Evolutionary conservation across 2,888 invertebrate species (phyloP), one percentile per base, ranked within the genome.

Genomic region (Limenitis camilla): DNA sequence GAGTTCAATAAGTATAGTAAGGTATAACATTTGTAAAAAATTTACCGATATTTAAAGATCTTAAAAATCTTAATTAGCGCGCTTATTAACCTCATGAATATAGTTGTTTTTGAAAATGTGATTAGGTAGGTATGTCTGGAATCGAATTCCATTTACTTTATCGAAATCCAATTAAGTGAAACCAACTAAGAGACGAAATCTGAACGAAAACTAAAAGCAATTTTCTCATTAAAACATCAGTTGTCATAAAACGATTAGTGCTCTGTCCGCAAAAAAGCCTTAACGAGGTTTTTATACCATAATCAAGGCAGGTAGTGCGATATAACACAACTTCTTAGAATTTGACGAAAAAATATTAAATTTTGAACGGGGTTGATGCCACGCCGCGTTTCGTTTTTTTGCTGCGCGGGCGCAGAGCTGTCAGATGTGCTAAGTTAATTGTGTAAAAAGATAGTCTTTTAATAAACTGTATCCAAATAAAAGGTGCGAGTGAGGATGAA

Each of bases 171-270:
- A 19, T 19, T 19, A 19, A 19, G 19, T 19, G 19, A 1, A 19
- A 19, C 19, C 19, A 19, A 8, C 32, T 39, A 39, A 41, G 9
- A 49, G 8, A 6, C 30, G 29, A 43, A 39, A 28, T 19, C 8
- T 29, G 5, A 19, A 11, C 36, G 45, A 38, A 48, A 46, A 39
- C 50, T 52, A 57, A 67, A 63, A 62, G 62, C 66, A 60, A 50
- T 63, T 64, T 68, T 72, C 68, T 74, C 58, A 56, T 78, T 75
- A 78, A 74, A 74, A 68, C 78, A 76, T 81, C 80, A 79, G 64
- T 70, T 74, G 79, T 80, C 80, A 77, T 81, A 82, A 81, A 82
- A 65, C 77, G 78, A 78, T 82, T 83, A 78, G 76, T 73, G 69
- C 55, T 58, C 71, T 70, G 69, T 70, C 60, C 65, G 76, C 72